Evolutionary conservation across 1,140 invertebrate species (phyloP), one percentile per base, ranked within the genome.

Genomic region (Brachionus angularis): DNA sequence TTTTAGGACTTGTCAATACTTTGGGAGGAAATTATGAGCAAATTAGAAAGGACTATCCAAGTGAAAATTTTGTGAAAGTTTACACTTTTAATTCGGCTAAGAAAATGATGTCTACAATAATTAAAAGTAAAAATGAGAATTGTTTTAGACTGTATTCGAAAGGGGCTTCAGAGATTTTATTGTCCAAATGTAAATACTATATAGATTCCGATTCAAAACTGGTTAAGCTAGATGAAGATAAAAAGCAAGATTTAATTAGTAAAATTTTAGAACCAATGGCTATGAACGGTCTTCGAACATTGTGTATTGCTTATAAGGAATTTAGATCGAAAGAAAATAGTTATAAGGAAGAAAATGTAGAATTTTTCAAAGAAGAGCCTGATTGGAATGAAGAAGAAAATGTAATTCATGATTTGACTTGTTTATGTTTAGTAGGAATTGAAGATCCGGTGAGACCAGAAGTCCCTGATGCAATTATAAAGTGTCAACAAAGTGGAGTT

Each of bases 261-360:
- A 91, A 92, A 81, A 93, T 98, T n/a, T 98, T 98, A 78, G 95
- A 98, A 80, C 95, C 94, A 33, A 98, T 99, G 96, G 96, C 96
- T 71, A 91, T 89, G 78, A 91, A 98, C 83, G 96, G 95, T 29
- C 85, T 99, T 16, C 84, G 96, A 73, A 99, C 96, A 71, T 98
- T 99, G 78, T 93, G 92, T 73, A 12, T 83, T 7, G 80, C 81
- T n/a, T 82, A 80, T 73, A 80, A 79, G 71, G 80, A 81, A 61
- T 82, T 76, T 75, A 77, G 7, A 46, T 12, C 21, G 5, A n/a
- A 49, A 50, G 5, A 34, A 50, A 50, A 47, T 18, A 21, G 16
- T n/a, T 4, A 12, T n/a, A n/a, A n/a, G n/a, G n/a, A n/a, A 39
- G 7, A 14, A 39, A 39, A 8, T 7, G 14, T 7, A 12, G 8